Evolutionary conservation across 2,888 invertebrate species (phyloP).

Genomic region (Acrocera orbiculus): DNA sequence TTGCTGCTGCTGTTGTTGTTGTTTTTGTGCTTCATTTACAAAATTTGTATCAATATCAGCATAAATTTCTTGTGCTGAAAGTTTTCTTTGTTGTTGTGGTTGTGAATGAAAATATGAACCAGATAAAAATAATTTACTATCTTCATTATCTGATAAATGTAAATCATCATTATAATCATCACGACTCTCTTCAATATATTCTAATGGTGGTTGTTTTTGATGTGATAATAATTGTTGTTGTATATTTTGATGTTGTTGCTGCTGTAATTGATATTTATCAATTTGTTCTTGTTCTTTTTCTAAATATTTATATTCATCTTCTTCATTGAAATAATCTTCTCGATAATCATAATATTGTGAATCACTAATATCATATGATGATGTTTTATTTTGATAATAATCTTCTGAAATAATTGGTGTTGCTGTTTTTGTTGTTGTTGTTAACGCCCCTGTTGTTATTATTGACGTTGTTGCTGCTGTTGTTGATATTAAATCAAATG

Average conservation of each 20-base stretch:
- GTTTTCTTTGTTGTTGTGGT: constrained; percentile 14
- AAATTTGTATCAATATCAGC: constrained; percentile 19
- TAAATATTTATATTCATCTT: constrained; percentile 30
- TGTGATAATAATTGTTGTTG: constrained; percentile 11
- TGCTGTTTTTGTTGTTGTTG: constrained; percentile 5
- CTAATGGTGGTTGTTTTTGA: constrained; percentile 16
- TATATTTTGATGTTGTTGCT: constrained; percentile 9
- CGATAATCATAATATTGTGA: constrained; percentile 25
- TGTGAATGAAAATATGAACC: constrained; percentile 11
- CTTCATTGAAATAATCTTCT: constrained; percentile 30
- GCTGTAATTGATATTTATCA: constrained; percentile 13
- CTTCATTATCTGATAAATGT: constrained; percentile 25
- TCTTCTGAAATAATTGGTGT: constrained; percentile 11
- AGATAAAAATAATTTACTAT: constrained; percentile 13
- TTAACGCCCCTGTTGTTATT: constrained; percentile 9
- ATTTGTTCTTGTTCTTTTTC: constrained; percentile 21
- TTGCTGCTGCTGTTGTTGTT: constrained; percentile 17
- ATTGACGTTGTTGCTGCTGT: constrained; percentile 8
- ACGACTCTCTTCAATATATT: constrained; percentile 18
- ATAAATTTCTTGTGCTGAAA: constrained; percentile 25
- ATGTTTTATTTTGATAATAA: constrained; percentile 22
- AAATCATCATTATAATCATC: constrained; percentile 24
- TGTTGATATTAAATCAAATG: constrained; percentile 2
- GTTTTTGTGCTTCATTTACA: constrained; percentile 11
- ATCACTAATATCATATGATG: constrained; percentile 9